phyloP scores from a whole-genome alignment of 2,888 invertebrate genomes.

The Psylliodes chrysocephalus region DNA sequence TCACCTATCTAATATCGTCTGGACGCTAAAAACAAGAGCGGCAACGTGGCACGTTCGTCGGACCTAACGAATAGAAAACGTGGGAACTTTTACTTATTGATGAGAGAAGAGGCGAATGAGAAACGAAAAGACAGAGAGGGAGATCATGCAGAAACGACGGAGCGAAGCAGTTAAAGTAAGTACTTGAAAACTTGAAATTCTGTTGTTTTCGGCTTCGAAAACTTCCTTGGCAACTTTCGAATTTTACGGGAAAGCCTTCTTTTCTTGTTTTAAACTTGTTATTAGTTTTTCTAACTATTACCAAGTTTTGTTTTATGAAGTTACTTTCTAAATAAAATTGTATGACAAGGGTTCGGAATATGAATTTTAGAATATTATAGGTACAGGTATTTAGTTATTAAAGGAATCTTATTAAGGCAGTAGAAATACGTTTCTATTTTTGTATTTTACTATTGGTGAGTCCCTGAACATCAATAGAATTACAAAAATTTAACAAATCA shows the following conservation, averaged over 20 bases:
- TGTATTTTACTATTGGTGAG: no score
- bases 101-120: constrained; percentile 21
- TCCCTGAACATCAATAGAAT: no score
- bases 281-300: constrained; percentile 6
- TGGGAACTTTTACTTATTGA: constrained; percentile 43
- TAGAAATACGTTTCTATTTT: no score
- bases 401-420: no score
- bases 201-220: constrained; percentile 26
- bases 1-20: no score
- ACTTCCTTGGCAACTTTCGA: constrained; percentile 30
- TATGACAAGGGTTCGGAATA: not conserved
- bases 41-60: constrained; percentile 12
- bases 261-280: constrained; percentile 10
- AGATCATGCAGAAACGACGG: constrained; percentile 11
- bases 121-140: constrained; percentile 21
- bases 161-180: not conserved
- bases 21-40: not conserved
- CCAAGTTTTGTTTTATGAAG: constrained; percentile 4
- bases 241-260: constrained; percentile 17
- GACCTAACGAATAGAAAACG: constrained; percentile 48
- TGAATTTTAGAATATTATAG: not conserved
- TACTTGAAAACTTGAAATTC: constrained; percentile 35
- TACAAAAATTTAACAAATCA: no score
- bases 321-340: not conserved
- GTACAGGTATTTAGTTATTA: no score